A percentile compares a stretch with the other conserved stretches of the same genome.
phyloP scores from a whole-genome alignment of 2,113 vertebrate genomes.

The Columba janthina region DNA sequence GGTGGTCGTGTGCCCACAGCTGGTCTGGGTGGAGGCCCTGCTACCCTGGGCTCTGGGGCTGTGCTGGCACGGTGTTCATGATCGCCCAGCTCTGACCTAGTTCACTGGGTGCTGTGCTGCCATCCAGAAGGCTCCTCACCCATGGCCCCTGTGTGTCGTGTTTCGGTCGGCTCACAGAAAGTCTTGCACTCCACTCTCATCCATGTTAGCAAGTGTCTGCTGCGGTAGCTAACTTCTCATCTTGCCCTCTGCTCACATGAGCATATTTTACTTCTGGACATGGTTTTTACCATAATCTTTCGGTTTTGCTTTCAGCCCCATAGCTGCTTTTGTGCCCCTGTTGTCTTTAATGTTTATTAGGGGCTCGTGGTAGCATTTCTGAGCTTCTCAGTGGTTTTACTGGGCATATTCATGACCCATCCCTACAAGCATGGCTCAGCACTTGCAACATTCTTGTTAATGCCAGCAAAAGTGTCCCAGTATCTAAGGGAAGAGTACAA shows the following conservation, averaged over 20 bases:
- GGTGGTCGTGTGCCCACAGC: fast-evolving
- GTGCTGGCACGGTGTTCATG: fast-evolving
- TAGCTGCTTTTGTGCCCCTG: fast-evolving
- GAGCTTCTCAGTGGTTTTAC: neutral
- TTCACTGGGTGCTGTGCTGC: neutral
- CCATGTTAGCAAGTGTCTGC: fast-evolving
- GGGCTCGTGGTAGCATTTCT: fast-evolving
- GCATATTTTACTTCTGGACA: fast-evolving
- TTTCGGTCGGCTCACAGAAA: fast-evolving
- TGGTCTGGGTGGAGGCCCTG: fast-evolving
- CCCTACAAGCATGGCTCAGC: neutral
- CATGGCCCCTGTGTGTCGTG: fast-evolving
- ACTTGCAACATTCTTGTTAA: neutral
- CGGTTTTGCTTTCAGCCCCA: neutral
- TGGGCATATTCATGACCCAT: fast-evolving
- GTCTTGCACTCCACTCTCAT: neutral
- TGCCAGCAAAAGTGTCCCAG: neutral
- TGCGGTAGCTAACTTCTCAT: neutral
- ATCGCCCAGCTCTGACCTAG: neutral
- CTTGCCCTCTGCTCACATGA: neutral
- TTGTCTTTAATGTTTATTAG: neutral
- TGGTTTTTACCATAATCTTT: neutral
- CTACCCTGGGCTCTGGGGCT: fast-evolving
- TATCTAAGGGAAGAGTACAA: neutral
- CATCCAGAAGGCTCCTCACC: neutral